Evolutionary conservation across 2,888 invertebrate genomes (phyloP).

Genomic region (Tipula helvola): DNA sequence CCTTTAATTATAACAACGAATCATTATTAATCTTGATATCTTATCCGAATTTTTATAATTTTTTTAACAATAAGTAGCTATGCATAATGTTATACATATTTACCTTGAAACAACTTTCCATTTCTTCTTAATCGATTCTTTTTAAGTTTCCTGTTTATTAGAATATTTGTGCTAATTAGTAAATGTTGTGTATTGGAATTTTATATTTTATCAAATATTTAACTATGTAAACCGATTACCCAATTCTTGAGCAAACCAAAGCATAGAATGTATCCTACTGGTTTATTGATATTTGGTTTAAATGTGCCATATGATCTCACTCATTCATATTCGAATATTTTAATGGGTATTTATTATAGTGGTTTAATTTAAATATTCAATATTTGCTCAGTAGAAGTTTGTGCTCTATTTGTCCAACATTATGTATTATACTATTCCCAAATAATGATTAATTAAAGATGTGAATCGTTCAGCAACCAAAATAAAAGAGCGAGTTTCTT

Average conservation of each 20-base stretch:
- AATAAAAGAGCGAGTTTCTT: no score
- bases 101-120: not conserved
- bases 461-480: no score
- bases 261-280: not conserved
- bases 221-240: not conserved
- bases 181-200: not conserved
- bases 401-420: no score
- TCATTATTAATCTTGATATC: not conserved
- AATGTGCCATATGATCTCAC: not conserved
- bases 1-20: not conserved
- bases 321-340: not conserved
- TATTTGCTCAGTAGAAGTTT: no score
- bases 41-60: not conserved
- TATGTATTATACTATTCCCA: no score
- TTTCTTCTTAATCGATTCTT: not conserved
- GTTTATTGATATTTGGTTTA: not conserved
- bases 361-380: no score
- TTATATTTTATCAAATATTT: not conserved
- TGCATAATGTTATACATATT: no score
- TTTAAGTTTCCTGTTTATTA: not conserved
- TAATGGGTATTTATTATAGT: no score
- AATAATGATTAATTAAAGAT: no score
- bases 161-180: not conserved
- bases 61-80: not conserved
- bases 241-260: not conserved